Conservation (phyloP, 2,888 invertebrate species). For the Eueremaeus valkanovi region DNA sequence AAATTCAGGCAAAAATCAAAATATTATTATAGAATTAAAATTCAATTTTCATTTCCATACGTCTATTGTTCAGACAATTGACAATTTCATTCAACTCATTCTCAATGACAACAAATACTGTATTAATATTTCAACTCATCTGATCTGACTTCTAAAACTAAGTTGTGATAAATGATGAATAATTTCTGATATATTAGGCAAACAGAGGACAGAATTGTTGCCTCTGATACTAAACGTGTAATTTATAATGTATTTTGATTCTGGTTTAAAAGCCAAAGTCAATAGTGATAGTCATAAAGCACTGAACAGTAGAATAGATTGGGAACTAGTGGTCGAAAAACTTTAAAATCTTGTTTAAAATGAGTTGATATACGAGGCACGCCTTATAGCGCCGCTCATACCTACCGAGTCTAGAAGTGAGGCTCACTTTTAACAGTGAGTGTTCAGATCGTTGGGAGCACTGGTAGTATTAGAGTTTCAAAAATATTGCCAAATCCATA, state of each 20-base stretch:
- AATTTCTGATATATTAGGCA: no score
- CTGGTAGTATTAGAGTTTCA: background rate
- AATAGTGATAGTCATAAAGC: background rate
- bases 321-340: background rate
- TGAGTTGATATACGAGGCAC: conserved; percentile 18
- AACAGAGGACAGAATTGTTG: no score
- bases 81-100: background rate
- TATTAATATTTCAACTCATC: no score
- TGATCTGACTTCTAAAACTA: no score
- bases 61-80: background rate
- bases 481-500: conserved; percentile 16
- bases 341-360: conserved; percentile 8
- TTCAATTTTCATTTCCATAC: background rate
- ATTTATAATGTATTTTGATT: no score
- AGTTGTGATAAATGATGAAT: no score
- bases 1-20: no score
- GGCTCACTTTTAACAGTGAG: background rate
- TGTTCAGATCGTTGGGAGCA: background rate
- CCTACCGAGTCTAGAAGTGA: background rate
- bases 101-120: no score
- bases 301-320: background rate
- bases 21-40: no score
- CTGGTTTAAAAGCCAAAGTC: background rate
- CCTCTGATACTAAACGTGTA: no score
- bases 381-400: background rate